phyloP scores from a whole-genome alignment of 2,113 vertebrate genomes.

The Oxyruncus cristatus region DNA sequence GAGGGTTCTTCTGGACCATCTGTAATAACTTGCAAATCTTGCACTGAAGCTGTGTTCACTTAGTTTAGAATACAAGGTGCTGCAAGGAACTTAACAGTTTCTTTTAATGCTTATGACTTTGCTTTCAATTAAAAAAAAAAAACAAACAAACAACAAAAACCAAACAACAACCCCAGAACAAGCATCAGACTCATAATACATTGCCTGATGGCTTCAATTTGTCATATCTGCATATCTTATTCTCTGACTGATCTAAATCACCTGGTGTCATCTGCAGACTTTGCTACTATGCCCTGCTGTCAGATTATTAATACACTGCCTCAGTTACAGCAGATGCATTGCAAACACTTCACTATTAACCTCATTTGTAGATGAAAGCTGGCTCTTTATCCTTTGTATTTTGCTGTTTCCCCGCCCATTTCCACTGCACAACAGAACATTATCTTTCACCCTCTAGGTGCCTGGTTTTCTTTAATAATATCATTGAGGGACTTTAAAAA shows the following conservation, averaged over 20 bases:
- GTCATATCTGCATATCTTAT: background rate
- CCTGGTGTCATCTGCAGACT: background rate
- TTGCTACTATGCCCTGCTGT: background rate
- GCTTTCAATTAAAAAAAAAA: background rate
- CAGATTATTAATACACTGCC: background rate
- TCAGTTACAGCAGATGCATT: background rate
- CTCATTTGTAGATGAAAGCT: background rate
- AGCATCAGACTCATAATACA: background rate
- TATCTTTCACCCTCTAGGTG: background rate
- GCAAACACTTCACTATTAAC: background rate
- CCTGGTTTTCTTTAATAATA: background rate
- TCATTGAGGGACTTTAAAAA: background rate
- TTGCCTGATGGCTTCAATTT: background rate
- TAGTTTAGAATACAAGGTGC: background rate
- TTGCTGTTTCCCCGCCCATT: background rate
- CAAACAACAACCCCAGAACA: background rate
- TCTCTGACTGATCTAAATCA: background rate
- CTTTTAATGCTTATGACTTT: background rate
- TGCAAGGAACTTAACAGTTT: background rate
- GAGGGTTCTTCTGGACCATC: background rate
- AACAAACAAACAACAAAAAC: background rate
- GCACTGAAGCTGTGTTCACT: background rate
- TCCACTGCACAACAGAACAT: background rate
- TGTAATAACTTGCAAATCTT: background rate
- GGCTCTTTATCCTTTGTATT: background rate